phyloP scores from a whole-genome alignment of 1,140 invertebrate genomes.

The Temnothorax longispinosus region DNA sequence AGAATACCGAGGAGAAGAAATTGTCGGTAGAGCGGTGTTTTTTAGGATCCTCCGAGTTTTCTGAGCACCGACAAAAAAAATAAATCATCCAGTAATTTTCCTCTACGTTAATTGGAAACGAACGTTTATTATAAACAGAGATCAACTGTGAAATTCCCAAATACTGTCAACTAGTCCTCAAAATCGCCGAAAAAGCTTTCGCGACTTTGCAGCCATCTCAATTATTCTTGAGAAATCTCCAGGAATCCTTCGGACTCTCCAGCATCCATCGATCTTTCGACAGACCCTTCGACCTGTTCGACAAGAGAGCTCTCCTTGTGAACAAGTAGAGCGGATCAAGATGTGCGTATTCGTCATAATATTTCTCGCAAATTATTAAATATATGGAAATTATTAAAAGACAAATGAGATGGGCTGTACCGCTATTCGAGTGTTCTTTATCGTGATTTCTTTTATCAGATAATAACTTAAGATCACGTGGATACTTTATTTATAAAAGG shows the following conservation, averaged over 20 bases:
- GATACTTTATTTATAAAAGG: neutral
- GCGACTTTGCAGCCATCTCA: constrained; percentile 18
- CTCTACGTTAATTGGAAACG: neutral
- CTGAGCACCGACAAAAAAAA: neutral
- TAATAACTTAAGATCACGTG: neutral
- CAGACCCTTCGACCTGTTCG: neutral
- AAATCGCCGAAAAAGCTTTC: neutral
- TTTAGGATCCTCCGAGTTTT: neutral
- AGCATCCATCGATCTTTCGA: constrained; percentile 29
- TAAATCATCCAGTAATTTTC: neutral
- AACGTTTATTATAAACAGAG: neutral
- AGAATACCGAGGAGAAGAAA: neutral
- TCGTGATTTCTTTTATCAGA: neutral
- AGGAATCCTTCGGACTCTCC: neutral
- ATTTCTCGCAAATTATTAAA: constrained; percentile 28
- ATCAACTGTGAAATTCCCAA: neutral
- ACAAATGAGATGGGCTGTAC: neutral
- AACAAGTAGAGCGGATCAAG: constrained; percentile 14
- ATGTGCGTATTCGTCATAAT: neutral
- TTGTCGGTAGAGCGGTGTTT: neutral
- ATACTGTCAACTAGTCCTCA: neutral
- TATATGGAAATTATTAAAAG: neutral
- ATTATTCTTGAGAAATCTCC: constrained; percentile 41
- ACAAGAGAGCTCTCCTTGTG: neutral
- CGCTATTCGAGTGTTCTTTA: neutral